Conservation (phyloP, 1,140 invertebrate species). For the Apis florea region DNA sequence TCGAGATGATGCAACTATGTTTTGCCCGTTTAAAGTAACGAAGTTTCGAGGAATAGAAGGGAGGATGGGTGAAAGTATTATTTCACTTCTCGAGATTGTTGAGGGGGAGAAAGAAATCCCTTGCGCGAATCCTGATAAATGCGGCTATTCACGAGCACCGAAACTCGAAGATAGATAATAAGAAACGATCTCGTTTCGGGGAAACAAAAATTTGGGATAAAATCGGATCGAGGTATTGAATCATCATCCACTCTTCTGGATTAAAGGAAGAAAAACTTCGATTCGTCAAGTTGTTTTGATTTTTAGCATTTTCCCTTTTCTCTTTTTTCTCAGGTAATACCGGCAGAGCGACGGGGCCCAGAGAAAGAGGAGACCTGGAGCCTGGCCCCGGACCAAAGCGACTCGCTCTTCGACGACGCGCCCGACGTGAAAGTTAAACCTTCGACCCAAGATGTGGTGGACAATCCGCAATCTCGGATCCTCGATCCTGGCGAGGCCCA, state of each 20-base stretch:
- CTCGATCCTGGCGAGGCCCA: constrained; percentile 11
- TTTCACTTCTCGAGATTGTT: too few species aligned
- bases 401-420: constrained; percentile 38
- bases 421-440: constrained; percentile 42
- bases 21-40: too few species aligned
- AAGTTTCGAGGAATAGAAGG: too few species aligned
- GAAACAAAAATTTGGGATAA: background rate
- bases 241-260: background rate
- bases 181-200: background rate
- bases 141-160: background rate
- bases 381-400: constrained; percentile 59
- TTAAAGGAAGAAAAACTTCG: background rate
- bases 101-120: too few species aligned
- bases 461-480: constrained; percentile 46
- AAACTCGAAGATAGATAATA: too few species aligned
- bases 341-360: constrained; percentile 72
- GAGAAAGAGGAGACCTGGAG: constrained; percentile 77
- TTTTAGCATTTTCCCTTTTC: too few species aligned
- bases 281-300: background rate
- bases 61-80: too few species aligned
- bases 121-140: background rate
- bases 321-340: constrained; percentile 73
- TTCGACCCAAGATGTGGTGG: constrained; percentile 1
- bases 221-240: background rate
- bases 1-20: too few species aligned